A percentile compares a stretch with the other conserved stretches of the same genome.
Evolutionary conservation across 2,113 vertebrate species (phyloP).

Genomic region (Notiomystis cincta): DNA sequence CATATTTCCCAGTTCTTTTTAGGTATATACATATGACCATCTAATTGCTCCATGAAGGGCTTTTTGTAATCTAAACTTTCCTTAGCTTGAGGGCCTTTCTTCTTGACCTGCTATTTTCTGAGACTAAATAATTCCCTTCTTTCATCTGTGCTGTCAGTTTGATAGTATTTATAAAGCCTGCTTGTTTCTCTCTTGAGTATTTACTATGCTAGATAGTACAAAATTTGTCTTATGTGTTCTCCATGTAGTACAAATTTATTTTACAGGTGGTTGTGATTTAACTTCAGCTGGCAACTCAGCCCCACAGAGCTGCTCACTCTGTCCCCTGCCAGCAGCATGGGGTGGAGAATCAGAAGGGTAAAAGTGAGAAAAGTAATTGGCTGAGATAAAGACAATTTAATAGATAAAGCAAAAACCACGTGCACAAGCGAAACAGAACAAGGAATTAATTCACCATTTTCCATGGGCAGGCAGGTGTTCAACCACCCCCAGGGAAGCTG

Average conservation of each 20-base stretch:
- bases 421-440: neutral
- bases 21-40: neutral
- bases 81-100: neutral
- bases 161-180: neutral
- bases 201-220: neutral
- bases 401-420: neutral
- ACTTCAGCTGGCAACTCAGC: neutral
- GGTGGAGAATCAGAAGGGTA: neutral
- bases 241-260: neutral
- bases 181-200: neutral
- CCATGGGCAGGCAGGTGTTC: neutral
- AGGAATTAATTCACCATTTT: neutral
- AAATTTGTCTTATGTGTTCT: neutral
- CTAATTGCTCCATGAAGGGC: neutral
- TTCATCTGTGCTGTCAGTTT: neutral
- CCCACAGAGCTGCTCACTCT: neutral
- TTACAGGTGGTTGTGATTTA: neutral
- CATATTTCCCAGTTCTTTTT: neutral
- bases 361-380: neutral
- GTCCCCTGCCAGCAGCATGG: neutral
- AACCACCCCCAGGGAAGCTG: neutral
- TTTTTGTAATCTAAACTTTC: neutral
- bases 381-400: neutral
- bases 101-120: neutral
- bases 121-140: neutral